Conservation (phyloP, 30 jellyfish, hydroid and myxozoan genomes). For the Rhopilema esculentum region DNA sequence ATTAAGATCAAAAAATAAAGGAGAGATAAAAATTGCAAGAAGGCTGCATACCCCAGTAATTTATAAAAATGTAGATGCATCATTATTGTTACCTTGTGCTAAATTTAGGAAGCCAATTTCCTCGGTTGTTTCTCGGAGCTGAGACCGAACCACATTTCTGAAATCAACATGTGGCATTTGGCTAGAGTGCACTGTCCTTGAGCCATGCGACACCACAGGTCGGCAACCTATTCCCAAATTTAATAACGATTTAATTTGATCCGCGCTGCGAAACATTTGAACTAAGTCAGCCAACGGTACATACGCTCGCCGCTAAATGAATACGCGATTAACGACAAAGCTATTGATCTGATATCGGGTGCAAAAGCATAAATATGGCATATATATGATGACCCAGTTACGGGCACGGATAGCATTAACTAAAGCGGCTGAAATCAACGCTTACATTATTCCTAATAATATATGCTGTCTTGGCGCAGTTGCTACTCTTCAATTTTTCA, state of each 20-base stretch:
- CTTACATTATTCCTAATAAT: slow-evolving; percentile 26
- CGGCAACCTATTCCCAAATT: slow-evolving; percentile 22
- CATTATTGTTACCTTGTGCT: too few relatives aligned
- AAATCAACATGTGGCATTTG: too few relatives aligned
- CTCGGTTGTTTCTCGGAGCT: too few relatives aligned
- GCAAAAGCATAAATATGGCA: slow-evolving; percentile 4
- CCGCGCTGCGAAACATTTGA: slow-evolving; percentile 36
- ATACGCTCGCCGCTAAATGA: slow-evolving; percentile 35
- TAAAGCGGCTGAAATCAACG: slow-evolving; percentile 58
- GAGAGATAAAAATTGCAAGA: too few relatives aligned
- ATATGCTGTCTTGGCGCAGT: slow-evolving; percentile 38
- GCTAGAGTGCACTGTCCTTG: background rate
- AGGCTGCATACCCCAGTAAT: too few relatives aligned
- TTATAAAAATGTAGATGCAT: too few relatives aligned
- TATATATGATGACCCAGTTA: slow-evolving; percentile 53
- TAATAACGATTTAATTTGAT: slow-evolving; percentile 51
- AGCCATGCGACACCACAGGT: background rate
- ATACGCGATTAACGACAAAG: slow-evolving; percentile 29
- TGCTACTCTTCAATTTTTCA: slow-evolving; percentile 47
- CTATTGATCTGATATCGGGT: slow-evolving; percentile 54
- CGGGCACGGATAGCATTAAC: slow-evolving; percentile 43
- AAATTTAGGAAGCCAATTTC: too few relatives aligned
- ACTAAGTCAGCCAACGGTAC: slow-evolving; percentile 6
- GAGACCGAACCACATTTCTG: too few relatives aligned
- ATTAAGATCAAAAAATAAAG: too few relatives aligned